These are phyloP conservation scores for Lathamus discolor DNA, from an alignment of 2,113 vertebrate genomes.

Conservation along the genomic window DNA sequence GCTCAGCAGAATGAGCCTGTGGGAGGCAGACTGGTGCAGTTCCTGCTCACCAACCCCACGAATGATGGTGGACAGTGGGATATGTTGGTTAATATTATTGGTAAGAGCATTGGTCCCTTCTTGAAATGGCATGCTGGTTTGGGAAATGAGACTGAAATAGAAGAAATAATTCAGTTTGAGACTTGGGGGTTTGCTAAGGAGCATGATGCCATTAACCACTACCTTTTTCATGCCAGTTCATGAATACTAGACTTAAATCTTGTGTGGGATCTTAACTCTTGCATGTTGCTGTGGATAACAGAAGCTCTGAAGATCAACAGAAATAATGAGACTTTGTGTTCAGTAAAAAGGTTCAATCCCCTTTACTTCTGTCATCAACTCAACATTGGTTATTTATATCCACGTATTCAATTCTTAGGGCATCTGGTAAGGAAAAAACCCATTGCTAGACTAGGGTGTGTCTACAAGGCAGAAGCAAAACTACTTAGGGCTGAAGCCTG, in stretches of 20 bases:
- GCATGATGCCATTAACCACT: neutral
- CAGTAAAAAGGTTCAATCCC: neutral
- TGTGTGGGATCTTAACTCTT: neutral
- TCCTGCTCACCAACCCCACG: constrained; percentile 89
- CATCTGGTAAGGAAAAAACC: neutral
- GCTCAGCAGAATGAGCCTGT: constrained; percentile 90
- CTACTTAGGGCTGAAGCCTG: neutral
- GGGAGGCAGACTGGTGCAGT: constrained; percentile 91
- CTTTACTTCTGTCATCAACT: neutral
- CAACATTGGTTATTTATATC: neutral
- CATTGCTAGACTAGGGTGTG: neutral
- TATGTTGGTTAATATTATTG: constrained; percentile 97
- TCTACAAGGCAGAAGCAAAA: neutral
- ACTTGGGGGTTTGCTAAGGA: neutral
- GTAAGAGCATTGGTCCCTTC: constrained; percentile 67
- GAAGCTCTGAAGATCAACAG: neutral
- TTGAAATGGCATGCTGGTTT: neutral
- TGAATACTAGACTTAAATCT: neutral
- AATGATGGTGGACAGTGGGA: constrained; percentile 99
- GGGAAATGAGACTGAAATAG: neutral
- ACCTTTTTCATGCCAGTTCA: neutral
- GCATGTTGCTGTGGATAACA: neutral
- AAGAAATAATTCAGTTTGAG: neutral
- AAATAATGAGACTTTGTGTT: neutral
- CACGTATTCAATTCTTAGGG: neutral